Percentiles rank a stretch among this genome's conserved stretches.
These are phyloP conservation scores for Hypolimnas misippus DNA, from an alignment of 2,888 invertebrate species.

Conservation along the genomic window DNA sequence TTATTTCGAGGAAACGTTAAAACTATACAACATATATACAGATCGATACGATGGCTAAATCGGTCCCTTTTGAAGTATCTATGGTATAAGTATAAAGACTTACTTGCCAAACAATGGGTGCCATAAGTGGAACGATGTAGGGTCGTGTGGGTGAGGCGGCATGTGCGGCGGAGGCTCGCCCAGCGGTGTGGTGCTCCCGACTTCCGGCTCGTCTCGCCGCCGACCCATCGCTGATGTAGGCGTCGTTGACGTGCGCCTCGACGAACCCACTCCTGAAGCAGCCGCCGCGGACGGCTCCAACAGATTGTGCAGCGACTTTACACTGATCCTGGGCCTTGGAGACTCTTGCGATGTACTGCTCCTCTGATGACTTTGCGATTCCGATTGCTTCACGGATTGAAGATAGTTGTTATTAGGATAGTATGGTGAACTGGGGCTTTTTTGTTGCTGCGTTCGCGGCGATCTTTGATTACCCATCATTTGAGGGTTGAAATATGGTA, in stretches of 20 bases:
- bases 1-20: constrained; percentile 23
- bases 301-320: constrained; percentile 85
- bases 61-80: background rate
- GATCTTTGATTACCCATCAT: constrained; percentile 81
- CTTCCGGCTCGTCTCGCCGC: constrained; percentile 83
- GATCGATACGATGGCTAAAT: constrained; percentile 7
- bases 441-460: constrained; percentile 86
- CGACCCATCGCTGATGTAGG: constrained; percentile 78
- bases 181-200: constrained; percentile 86
- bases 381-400: constrained; percentile 68
- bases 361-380: constrained; percentile 53
- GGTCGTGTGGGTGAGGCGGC: constrained; percentile 65
- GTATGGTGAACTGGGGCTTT: constrained; percentile 75
- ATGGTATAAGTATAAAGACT: constrained; percentile 59
- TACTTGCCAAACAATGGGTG: constrained; percentile 94
- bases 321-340: constrained; percentile 84
- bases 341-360: constrained; percentile 68
- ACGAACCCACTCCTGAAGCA: constrained; percentile 76
- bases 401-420: constrained; percentile 76
- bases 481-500: constrained; percentile 73
- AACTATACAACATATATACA: constrained; percentile 6
- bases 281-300: constrained; percentile 80
- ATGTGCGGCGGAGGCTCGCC: constrained; percentile 72
- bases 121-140: constrained; percentile 89
- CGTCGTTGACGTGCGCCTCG: constrained; percentile 75